phyloP scores from a whole-genome alignment of 2,888 invertebrate species.

The Cetonia aurata region DNA sequence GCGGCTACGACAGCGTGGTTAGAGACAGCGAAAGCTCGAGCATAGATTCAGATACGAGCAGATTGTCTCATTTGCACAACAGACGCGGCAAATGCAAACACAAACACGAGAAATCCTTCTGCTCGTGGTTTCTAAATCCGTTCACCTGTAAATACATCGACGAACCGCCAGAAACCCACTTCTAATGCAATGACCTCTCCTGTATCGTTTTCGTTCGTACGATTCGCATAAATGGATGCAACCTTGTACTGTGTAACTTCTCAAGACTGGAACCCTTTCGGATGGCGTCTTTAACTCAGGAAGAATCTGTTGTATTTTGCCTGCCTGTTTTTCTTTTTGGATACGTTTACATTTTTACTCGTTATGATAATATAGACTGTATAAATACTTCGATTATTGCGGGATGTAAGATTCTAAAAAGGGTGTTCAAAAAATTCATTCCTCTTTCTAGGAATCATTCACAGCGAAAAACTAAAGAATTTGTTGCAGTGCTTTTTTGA shows the following conservation, averaged over 20 bases:
- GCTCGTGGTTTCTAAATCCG: slow-evolving; percentile 82
- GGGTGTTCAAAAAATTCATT: slow-evolving; percentile 24
- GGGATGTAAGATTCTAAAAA: slow-evolving; percentile 26
- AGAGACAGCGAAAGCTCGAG: slow-evolving; percentile 91
- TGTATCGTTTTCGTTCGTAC: slow-evolving; percentile 13
- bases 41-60: slow-evolving; percentile 78
- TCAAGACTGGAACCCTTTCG: slow-evolving; percentile 41
- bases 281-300: slow-evolving; percentile 50
- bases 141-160: slow-evolving; percentile 84
- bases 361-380: slow-evolving; percentile 11
- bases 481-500: no score
- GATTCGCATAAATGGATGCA: background rate
- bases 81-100: slow-evolving; percentile 75
- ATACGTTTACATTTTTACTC: slow-evolving; percentile 11
- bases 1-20: slow-evolving; percentile 92
- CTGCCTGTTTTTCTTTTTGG: slow-evolving; percentile 30
- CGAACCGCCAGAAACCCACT: slow-evolving; percentile 67
- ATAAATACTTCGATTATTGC: slow-evolving; percentile 18
- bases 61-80: slow-evolving; percentile 65
- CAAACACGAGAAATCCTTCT: slow-evolving; percentile 77
- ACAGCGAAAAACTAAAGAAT: no score
- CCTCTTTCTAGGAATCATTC: background rate
- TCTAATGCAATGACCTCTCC: slow-evolving; percentile 55
- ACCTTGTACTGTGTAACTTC: slow-evolving; percentile 21
- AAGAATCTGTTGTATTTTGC: slow-evolving; percentile 52